These are phyloP conservation scores for Chloebia gouldiae DNA, from an alignment of 2,113 vertebrate species.

Conservation along the genomic window DNA sequence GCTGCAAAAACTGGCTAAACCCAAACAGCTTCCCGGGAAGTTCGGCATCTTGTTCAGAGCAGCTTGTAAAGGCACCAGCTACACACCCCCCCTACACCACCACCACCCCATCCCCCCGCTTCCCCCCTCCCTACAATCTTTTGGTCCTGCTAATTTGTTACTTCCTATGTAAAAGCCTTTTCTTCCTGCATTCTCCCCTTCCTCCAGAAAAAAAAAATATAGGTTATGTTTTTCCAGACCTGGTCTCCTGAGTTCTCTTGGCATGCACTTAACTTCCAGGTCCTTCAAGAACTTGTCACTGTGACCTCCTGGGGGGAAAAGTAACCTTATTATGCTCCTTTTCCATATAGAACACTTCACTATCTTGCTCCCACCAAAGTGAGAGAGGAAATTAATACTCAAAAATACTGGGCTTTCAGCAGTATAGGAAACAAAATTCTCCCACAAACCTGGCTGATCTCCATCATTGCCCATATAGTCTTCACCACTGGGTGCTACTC, in stretches of 20 bases:
- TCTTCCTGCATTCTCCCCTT: neutral
- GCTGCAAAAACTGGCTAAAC: neutral
- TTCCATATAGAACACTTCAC: neutral
- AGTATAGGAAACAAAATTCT: neutral
- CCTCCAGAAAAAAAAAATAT: neutral
- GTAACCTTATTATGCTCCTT: neutral
- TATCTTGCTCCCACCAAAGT: neutral
- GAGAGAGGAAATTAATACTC: neutral
- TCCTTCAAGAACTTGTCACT: neutral
- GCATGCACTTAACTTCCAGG: neutral
- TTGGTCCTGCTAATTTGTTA: slow-evolving; percentile 33
- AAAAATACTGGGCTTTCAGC: neutral
- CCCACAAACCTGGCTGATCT: neutral
- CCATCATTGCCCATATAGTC: neutral
- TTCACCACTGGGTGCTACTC: neutral
- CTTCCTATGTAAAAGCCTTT: slow-evolving; percentile 29
- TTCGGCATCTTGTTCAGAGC: neutral
- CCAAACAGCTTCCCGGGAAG: neutral
- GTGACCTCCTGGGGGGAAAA: neutral
- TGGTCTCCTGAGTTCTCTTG: neutral
- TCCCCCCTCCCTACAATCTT: neutral
- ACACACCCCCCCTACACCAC: too few species aligned
- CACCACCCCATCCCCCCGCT: fast-evolving
- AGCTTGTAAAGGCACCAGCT: slow-evolving; percentile 4
- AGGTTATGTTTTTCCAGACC: neutral